A percentile compares a stretch with the other conserved stretches of the same genome.
Evolutionary conservation across 2,888 invertebrate genomes (phyloP).

Genomic region (Buathra laborator): DNA sequence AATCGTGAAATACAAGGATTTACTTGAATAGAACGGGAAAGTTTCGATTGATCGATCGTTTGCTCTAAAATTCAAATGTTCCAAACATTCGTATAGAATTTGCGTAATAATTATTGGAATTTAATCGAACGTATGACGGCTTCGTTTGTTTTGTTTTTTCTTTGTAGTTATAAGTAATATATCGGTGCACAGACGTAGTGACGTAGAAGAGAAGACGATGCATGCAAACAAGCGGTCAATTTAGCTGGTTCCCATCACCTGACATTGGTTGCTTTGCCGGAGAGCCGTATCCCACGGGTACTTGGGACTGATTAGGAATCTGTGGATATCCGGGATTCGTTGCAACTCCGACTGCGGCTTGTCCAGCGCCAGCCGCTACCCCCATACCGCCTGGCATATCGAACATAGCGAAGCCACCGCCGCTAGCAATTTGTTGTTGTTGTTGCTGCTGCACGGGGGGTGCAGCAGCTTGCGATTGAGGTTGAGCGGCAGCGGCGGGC

Average conservation of each 20-base stretch:
- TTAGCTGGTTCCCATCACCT: conserved; percentile 85
- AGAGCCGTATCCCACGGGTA: conserved; percentile 84
- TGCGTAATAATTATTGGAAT: too few relatives aligned
- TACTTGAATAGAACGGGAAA: too few relatives aligned
- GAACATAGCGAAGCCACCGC: conserved; percentile 58
- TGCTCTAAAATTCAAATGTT: too few relatives aligned
- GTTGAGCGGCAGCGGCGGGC: conserved; percentile 74
- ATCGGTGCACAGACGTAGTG: conserved; percentile 65
- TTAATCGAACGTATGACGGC: too few relatives aligned
- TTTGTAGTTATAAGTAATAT: conserved; percentile 16
- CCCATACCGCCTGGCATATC: conserved; percentile 62
- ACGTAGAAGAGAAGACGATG: conserved; percentile 64
- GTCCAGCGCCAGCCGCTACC: conserved; percentile 74
- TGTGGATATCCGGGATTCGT: conserved; percentile 75
- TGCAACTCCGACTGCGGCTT: conserved; percentile 76
- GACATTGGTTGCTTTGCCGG: conserved; percentile 86
- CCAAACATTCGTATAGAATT: too few relatives aligned
- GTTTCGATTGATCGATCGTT: background rate
- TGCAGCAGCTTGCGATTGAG: conserved; percentile 73
- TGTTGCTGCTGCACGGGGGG: conserved; percentile 69
- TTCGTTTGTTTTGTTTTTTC: too few relatives aligned
- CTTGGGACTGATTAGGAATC: conserved; percentile 82
- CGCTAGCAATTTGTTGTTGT: conserved; percentile 66
- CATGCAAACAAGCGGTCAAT: conserved; percentile 80
- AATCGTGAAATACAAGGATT: too few relatives aligned